Percentiles rank a stretch among this genome's conserved stretches.
phyloP scores from a whole-genome alignment of 2,113 vertebrate genomes.

The Panthera uncia region DNA sequence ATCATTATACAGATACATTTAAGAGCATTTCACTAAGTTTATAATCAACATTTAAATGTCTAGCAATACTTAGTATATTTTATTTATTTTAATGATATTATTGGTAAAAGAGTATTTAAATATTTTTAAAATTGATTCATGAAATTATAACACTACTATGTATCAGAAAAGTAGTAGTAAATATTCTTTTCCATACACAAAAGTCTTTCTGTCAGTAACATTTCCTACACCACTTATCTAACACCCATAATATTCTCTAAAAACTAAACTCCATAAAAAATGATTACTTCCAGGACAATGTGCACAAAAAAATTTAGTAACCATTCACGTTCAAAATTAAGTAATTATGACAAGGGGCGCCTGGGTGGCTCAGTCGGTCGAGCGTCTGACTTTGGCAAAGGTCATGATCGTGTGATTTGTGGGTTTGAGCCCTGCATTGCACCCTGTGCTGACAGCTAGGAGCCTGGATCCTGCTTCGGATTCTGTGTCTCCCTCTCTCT shows the following conservation, averaged over 20 bases:
- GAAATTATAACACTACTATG: background rate
- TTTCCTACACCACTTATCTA: background rate
- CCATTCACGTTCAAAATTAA: background rate
- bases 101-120: background rate
- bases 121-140: background rate
- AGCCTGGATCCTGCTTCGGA: no score
- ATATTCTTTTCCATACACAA: background rate
- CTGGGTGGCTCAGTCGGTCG: no score
- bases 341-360: background rate
- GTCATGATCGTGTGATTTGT: no score
- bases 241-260: background rate
- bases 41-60: background rate
- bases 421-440: no score
- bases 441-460: no score
- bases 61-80: background rate
- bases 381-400: no score
- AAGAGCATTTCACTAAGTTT: background rate
- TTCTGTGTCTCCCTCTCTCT: no score
- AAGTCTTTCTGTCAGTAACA: background rate
- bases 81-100: background rate
- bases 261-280: background rate
- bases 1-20: background rate
- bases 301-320: background rate
- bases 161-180: background rate
- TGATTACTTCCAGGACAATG: background rate